Evolutionary conservation across 2,888 invertebrate genomes (phyloP).

Genomic region (Drosophila bunnanda): DNA sequence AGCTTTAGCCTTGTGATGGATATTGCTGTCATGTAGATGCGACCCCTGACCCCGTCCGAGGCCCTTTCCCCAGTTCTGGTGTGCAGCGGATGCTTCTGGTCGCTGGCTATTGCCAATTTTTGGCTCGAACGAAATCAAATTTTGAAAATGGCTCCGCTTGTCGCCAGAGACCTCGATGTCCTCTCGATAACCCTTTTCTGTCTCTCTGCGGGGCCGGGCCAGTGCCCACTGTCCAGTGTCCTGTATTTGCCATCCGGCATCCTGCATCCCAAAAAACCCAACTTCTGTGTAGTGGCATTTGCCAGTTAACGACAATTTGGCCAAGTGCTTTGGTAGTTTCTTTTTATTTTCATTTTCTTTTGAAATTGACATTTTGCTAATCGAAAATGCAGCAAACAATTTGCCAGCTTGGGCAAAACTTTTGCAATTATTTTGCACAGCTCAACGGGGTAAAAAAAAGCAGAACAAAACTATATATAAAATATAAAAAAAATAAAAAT

Average conservation of each 20-base stretch:
- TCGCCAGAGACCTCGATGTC: slow-evolving; percentile 33
- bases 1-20: slow-evolving; percentile 71
- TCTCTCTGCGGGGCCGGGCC: neutral
- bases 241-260: slow-evolving; percentile 23
- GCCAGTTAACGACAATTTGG: slow-evolving; percentile 58
- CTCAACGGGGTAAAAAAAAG: slow-evolving; percentile 32
- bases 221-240: slow-evolving; percentile 8
- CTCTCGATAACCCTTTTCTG: slow-evolving; percentile 13
- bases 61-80: neutral
- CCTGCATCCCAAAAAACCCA: slow-evolving; percentile 5
- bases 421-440: slow-evolving; percentile 71
- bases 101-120: slow-evolving; percentile 67
- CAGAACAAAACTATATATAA: slow-evolving; percentile 5
- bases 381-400: slow-evolving; percentile 80
- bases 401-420: slow-evolving; percentile 72
- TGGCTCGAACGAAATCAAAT: slow-evolving; percentile 70
- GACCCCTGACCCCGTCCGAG: slow-evolving; percentile 24
- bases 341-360: slow-evolving; percentile 57
- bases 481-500: slow-evolving; percentile 5
- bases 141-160: slow-evolving; percentile 68
- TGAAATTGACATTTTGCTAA: slow-evolving; percentile 77
- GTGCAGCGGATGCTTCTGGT: slow-evolving; percentile 17
- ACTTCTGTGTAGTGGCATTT: slow-evolving; percentile 40
- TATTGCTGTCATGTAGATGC: slow-evolving; percentile 72
- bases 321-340: slow-evolving; percentile 55